Evolutionary conservation across 1,140 invertebrate genomes (phyloP).

Genomic region (Macrocentrus cingulum): DNA sequence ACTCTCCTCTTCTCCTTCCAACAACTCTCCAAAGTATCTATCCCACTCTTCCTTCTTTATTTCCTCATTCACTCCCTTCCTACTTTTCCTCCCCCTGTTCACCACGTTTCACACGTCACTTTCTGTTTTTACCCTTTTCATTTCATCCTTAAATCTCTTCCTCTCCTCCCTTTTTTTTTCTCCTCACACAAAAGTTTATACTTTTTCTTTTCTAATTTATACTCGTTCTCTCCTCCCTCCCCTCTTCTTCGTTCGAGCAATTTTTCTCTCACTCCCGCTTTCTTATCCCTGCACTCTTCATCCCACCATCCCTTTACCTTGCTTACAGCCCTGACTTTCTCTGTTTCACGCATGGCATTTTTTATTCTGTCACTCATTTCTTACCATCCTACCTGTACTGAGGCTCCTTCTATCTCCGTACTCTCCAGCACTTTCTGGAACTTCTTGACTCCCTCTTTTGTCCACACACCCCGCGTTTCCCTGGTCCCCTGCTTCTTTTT

Average conservation of each 20-base stretch:
- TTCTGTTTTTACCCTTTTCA: no score
- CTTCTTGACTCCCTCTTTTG: background rate
- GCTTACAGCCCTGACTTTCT: background rate
- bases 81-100: background rate
- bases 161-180: background rate
- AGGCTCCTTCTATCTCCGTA: slow-evolving; percentile 2
- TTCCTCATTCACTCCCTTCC: background rate
- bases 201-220: background rate
- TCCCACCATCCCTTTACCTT: background rate
- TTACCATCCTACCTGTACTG: background rate
- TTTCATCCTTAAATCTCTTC: background rate
- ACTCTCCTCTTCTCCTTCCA: no score
- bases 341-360: background rate
- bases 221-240: background rate
- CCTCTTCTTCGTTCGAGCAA: background rate
- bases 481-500: background rate
- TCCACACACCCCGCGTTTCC: background rate
- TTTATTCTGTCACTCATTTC: background rate
- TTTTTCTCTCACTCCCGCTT: background rate
- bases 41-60: no score
- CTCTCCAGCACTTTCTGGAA: background rate
- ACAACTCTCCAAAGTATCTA: no score
- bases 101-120: background rate
- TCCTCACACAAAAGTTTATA: background rate
- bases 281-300: background rate